phyloP scores from a whole-genome alignment of 2,888 invertebrate species.

The Hedya salicella region DNA sequence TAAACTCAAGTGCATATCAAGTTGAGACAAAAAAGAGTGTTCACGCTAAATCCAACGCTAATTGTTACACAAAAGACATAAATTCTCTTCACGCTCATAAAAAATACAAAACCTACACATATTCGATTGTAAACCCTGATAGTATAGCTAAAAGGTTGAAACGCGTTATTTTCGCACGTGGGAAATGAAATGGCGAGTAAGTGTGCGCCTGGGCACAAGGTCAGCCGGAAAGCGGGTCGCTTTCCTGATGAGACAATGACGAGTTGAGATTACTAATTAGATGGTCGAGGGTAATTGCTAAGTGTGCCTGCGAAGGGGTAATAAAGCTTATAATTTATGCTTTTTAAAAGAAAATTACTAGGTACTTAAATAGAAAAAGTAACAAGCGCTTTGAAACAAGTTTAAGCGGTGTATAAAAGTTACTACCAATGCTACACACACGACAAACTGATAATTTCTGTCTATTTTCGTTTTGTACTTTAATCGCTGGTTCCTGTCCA shows the following conservation, averaged over 20 bases:
- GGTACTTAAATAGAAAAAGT: too few relatives aligned
- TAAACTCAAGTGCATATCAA: not conserved
- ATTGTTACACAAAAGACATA: slow-evolving; percentile 9
- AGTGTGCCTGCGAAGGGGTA: not conserved
- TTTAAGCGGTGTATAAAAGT: too few relatives aligned
- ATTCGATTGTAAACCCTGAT: not conserved
- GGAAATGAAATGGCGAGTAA: slow-evolving; percentile 34
- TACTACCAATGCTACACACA: too few relatives aligned
- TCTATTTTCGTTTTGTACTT: too few relatives aligned
- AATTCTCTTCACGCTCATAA: not conserved
- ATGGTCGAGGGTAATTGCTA: not conserved
- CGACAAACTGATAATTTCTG: too few relatives aligned
- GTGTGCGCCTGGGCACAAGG: slow-evolving; percentile 37
- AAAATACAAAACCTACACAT: not conserved
- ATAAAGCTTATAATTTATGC: not conserved
- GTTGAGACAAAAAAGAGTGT: not conserved
- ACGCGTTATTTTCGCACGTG: not conserved
- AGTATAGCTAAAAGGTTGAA: not conserved
- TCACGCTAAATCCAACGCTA: slow-evolving; percentile 22
- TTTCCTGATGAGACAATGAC: slow-evolving; percentile 38
- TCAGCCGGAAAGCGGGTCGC: slow-evolving; percentile 38
- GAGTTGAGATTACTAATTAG: slow-evolving; percentile 17
- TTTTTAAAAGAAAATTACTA: too few relatives aligned
- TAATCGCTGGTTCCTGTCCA: too few relatives aligned
- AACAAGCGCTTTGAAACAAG: too few relatives aligned